Evolutionary conservation across 2,113 vertebrate species (phyloP).

Genomic region (Trogon surrucura): DNA sequence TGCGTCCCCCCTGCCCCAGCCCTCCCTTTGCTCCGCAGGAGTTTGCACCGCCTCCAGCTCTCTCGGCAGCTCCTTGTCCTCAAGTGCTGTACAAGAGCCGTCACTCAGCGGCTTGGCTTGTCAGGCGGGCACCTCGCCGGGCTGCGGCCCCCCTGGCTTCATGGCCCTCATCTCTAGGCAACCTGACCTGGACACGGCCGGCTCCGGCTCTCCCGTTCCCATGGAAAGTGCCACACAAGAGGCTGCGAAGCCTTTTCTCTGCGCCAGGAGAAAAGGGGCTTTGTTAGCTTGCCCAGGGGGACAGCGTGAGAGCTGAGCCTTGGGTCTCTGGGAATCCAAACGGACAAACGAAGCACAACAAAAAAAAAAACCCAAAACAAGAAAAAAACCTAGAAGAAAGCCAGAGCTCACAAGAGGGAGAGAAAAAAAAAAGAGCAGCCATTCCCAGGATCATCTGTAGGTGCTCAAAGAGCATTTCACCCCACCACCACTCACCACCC

Average conservation of each 20-base stretch:
- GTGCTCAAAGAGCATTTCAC: constrained; percentile 43
- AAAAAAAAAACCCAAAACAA: not conserved
- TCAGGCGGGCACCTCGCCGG: constrained; percentile 47
- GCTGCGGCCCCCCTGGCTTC: constrained; percentile 53
- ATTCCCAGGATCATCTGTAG: constrained; percentile 76
- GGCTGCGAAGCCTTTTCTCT: constrained; percentile 87
- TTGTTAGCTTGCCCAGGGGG: constrained; percentile 94
- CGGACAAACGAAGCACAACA: constrained; percentile 77
- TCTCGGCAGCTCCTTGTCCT: constrained; percentile 59
- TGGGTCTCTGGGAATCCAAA: constrained; percentile 87
- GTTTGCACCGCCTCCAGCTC: not conserved
- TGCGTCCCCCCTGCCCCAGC: not conserved
- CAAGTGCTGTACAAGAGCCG: constrained; percentile 64
- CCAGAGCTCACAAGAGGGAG: constrained; percentile 46
- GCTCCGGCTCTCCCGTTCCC: constrained; percentile 84
- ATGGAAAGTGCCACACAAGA: constrained; percentile 88
- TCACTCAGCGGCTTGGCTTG: constrained; percentile 68
- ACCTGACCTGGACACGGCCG: constrained; percentile 84
- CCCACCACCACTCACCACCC: not conserved
- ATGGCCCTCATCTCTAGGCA: constrained; percentile 81
- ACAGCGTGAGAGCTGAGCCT: constrained; percentile 85
- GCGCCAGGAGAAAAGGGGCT: constrained; percentile 90
- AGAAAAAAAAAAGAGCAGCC: constrained; percentile 16
- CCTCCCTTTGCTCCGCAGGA: not conserved
- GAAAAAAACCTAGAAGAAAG: constrained; percentile 38